Conservation (phyloP, 53 echinoderm and acorn worm genomes). For the Paelopatides confundens region DNA sequence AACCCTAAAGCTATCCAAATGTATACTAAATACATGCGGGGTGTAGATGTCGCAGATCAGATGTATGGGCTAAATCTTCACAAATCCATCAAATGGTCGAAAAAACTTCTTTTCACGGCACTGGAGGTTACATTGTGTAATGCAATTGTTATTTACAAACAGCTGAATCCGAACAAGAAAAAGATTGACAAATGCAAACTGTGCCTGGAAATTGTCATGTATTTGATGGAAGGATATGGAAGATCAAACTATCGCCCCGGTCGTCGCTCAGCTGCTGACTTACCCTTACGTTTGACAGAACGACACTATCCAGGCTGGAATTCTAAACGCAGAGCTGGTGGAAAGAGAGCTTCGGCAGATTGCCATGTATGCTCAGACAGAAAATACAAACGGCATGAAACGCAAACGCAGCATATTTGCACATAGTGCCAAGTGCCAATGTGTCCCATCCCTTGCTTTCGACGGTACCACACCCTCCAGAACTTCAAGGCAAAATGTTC, state of each 20-base stretch:
- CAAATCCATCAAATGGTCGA: slow-evolving; percentile 19
- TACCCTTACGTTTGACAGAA: no score
- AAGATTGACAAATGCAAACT: not conserved
- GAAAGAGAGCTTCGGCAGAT: no score
- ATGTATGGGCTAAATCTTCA: not conserved
- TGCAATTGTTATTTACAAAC: slow-evolving; percentile 4
- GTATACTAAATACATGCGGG: slow-evolving; percentile 13
- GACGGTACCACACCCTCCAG: no score
- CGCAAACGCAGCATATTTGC: no score
- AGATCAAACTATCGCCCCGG: not conserved
- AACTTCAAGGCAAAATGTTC: no score
- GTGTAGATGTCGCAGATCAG: not conserved
- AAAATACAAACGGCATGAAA: no score
- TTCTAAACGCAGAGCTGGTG: no score
- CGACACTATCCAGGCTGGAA: no score
- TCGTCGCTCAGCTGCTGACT: not conserved
- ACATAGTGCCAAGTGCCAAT: no score
- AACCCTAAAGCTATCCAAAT: not conserved
- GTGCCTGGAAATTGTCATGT: not conserved
- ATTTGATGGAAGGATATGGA: not conserved
- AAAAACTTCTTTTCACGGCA: not conserved
- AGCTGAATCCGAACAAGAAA: not conserved
- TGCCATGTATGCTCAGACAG: no score
- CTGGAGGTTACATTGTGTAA: slow-evolving; percentile 14
- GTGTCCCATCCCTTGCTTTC: no score